phyloP scores from a whole-genome alignment of 2,888 invertebrate species.

The Drepana falcataria region DNA sequence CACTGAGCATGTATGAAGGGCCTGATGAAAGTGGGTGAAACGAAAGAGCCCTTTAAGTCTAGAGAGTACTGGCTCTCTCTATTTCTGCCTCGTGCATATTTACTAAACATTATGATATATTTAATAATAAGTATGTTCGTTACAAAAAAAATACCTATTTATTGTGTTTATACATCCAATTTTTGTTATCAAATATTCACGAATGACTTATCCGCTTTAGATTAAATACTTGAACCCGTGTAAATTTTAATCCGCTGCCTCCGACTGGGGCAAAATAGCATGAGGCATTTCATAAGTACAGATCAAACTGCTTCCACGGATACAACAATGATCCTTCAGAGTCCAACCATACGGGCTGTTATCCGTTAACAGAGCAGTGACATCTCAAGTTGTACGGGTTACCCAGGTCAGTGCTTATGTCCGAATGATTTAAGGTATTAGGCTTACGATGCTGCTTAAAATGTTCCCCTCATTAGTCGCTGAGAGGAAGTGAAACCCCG shows the following conservation, averaged over 20 bases:
- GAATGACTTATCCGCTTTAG: too few relatives aligned
- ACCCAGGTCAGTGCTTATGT: conserved; percentile 24
- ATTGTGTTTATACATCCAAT: too few relatives aligned
- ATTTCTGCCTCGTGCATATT: too few relatives aligned
- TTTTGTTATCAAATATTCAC: too few relatives aligned
- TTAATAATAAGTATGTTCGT: too few relatives aligned
- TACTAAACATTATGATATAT: too few relatives aligned
- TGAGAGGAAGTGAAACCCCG: not conserved
- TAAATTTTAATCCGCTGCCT: conserved; percentile 44
- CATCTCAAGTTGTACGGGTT: conserved; percentile 26
- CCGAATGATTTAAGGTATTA: conserved; percentile 26
- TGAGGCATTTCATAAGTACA: conserved; percentile 46
- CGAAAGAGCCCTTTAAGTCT: too few relatives aligned
- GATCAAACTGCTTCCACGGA: conserved; percentile 21
- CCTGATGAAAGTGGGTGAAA: too few relatives aligned
- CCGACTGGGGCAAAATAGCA: conserved; percentile 43
- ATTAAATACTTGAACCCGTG: conserved; percentile 29
- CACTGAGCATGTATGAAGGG: too few relatives aligned
- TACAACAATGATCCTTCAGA: conserved; percentile 19
- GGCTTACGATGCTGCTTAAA: conserved; percentile 8
- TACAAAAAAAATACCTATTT: too few relatives aligned
- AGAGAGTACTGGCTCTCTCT: too few relatives aligned
- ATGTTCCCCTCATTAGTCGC: not conserved
- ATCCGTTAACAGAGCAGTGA: conserved; percentile 15
- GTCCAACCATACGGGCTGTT: conserved; percentile 17